Conservation (phyloP, 1,140 invertebrate species). For the Centruroides sculpturatus region DNA sequence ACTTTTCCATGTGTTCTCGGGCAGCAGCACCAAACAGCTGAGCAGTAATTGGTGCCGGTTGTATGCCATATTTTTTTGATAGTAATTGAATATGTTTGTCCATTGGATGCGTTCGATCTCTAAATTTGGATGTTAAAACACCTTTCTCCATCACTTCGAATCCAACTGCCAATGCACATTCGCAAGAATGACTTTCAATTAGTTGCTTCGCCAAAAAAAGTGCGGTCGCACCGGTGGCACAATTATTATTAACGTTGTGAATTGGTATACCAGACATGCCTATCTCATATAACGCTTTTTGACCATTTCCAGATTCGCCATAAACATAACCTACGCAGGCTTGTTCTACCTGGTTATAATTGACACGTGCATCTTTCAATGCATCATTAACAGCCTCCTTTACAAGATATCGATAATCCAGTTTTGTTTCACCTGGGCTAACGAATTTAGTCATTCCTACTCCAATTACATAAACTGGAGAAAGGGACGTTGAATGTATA, state of each 20-base stretch:
- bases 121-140: constrained; percentile 62
- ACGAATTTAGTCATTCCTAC: constrained; percentile 96
- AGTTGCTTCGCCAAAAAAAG: constrained; percentile 80
- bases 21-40: constrained; percentile 96
- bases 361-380: constrained; percentile 67
- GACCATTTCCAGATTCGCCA: constrained; percentile 91
- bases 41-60: constrained; percentile 66
- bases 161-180: constrained; percentile 83
- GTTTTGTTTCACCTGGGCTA: constrained; percentile 63
- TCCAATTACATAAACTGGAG: constrained; percentile 72
- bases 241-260: constrained; percentile 98
- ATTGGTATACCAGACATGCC: constrained; percentile 95
- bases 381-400: constrained; percentile 85
- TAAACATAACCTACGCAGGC: constrained; percentile 90
- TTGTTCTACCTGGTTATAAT: constrained; percentile 66
- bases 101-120: constrained; percentile 82
- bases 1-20: constrained; percentile 92
- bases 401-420: constrained; percentile 90
- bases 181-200: constrained; percentile 61
- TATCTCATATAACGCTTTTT: constrained; percentile 83
- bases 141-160: constrained; percentile 98
- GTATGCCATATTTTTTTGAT: constrained; percentile 61
- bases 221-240: constrained; percentile 88
- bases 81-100: constrained; percentile 82
- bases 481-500: constrained; percentile 15